phyloP scores from a whole-genome alignment of 30 jellyfish, hydroid and myxozoan genomes.

The Aurelia sp. region DNA sequence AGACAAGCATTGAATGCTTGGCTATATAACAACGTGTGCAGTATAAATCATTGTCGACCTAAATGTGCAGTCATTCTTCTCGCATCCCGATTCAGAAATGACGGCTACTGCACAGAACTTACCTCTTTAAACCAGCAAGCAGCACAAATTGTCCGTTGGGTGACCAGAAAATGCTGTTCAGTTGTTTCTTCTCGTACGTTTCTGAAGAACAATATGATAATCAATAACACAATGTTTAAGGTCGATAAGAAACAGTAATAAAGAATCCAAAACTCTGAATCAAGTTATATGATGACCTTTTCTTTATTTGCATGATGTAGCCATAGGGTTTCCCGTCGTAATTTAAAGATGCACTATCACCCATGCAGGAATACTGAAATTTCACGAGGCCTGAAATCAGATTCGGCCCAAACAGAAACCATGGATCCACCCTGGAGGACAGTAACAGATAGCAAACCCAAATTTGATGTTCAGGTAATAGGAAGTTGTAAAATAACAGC shows the following conservation, averaged over 20 bases:
- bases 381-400: too few species aligned
- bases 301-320: too few species aligned
- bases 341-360: too few species aligned
- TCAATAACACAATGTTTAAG: not conserved
- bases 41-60: too few species aligned
- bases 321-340: too few species aligned
- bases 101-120: not conserved
- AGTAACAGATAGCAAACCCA: too few species aligned
- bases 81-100: not conserved
- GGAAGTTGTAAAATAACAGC: too few species aligned
- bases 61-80: not conserved
- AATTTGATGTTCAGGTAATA: too few species aligned
- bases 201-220: constrained; percentile 28
- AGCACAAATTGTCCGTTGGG: constrained; percentile 98
- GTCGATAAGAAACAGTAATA: not conserved
- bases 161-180: constrained; percentile 95
- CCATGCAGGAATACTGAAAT: too few species aligned
- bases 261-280: not conserved
- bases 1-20: not conserved
- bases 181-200: constrained; percentile 76
- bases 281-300: too few species aligned
- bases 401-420: too few species aligned
- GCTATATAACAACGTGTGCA: not conserved
- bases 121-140: constrained; percentile 96
- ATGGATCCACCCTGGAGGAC: too few species aligned